Evolutionary conservation across 2,888 invertebrate species (phyloP).

Genomic region (Melieria picta): DNA sequence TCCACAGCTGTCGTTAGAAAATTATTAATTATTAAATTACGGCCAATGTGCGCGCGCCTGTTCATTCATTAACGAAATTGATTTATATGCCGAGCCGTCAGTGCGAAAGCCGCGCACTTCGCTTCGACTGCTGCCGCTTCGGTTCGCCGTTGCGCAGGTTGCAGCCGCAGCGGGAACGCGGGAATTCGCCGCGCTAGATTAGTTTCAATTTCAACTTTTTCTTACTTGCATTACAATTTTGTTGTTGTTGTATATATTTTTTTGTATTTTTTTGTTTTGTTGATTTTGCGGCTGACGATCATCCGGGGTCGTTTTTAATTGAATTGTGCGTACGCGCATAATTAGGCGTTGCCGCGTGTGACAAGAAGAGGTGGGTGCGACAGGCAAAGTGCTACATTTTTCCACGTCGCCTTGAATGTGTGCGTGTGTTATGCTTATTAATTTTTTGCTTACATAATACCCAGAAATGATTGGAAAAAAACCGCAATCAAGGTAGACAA

Average conservation of each 20-base stretch:
- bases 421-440: no score
- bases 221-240: no score
- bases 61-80: conserved; percentile 63
- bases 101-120: conserved; percentile 40
- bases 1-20: conserved; percentile 40
- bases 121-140: neutral
- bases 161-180: neutral
- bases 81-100: conserved; percentile 49
- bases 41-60: conserved; percentile 40
- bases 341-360: conserved; percentile 24
- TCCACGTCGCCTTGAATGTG: no score
- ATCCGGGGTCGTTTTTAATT: conserved; percentile 26
- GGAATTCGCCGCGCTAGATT: neutral
- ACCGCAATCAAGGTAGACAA: no score
- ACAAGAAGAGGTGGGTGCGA: no score
- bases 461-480: no score
- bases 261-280: no score
- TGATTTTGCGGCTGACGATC: conserved; percentile 2
- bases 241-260: no score
- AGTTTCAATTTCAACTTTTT: neutral
- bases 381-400: no score
- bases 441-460: no score
- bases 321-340: conserved; percentile 24
- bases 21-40: conserved; percentile 62
- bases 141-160: neutral